Evolutionary conservation across 1,140 invertebrate species (phyloP).

Genomic region (Bacillus rossius): DNA sequence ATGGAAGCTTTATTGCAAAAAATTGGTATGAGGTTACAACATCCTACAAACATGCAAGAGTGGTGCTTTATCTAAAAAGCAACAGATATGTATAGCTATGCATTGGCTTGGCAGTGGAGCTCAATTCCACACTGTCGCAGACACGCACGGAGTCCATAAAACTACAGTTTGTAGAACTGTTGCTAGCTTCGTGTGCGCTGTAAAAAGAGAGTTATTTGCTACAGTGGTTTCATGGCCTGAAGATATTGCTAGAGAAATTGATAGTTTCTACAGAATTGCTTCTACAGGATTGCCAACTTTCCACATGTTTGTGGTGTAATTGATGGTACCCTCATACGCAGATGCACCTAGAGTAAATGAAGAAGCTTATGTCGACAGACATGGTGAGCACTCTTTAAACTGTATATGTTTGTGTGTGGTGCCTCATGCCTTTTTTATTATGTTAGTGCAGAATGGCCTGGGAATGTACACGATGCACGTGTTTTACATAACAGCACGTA

Average conservation of each 20-base stretch:
- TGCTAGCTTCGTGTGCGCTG: slow-evolving; percentile 11
- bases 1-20: slow-evolving; percentile 4
- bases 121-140: slow-evolving; percentile 17
- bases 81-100: slow-evolving; percentile 15
- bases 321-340: too few relatives aligned
- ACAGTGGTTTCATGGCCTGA: slow-evolving; percentile 19
- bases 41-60: slow-evolving; percentile 20
- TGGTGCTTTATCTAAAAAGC: slow-evolving; percentile 13
- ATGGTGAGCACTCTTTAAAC: too few relatives aligned
- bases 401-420: too few relatives aligned
- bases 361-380: too few relatives aligned
- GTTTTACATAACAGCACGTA: too few relatives aligned
- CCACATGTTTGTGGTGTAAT: too few relatives aligned
- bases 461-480: too few relatives aligned
- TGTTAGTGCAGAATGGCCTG: too few relatives aligned
- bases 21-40: slow-evolving; percentile 13
- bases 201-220: slow-evolving; percentile 18
- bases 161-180: slow-evolving; percentile 23
- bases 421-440: too few relatives aligned
- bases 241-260: slow-evolving; percentile 5
- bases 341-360: too few relatives aligned
- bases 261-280: slow-evolving; percentile 14
- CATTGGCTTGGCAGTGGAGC: too few relatives aligned
- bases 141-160: slow-evolving; percentile 24
- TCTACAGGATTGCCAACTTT: slow-evolving; percentile 4